Evolutionary conservation across 1,140 invertebrate species (phyloP).

Genomic region (Nylanderia fulva): DNA sequence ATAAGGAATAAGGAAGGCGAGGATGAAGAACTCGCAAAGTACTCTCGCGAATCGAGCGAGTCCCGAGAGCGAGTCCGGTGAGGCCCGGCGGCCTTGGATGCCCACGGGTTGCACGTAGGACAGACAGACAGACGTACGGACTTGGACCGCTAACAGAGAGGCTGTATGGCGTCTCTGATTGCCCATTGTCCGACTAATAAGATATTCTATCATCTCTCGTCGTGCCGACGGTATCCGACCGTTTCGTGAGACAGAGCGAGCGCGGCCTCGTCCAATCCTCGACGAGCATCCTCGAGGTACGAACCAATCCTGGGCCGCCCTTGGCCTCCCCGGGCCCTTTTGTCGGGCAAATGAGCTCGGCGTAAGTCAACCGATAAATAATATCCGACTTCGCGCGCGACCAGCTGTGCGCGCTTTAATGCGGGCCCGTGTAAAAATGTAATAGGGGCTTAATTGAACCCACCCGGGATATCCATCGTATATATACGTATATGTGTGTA

Average conservation of each 20-base stretch:
- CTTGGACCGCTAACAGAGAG: slow-evolving; percentile 79
- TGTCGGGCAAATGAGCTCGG: slow-evolving; percentile 78
- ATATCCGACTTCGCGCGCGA: slow-evolving; percentile 75
- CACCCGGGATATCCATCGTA: slow-evolving; percentile 68
- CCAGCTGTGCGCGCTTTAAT: slow-evolving; percentile 79
- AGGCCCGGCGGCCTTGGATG: slow-evolving; percentile 69
- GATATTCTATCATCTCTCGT: slow-evolving; percentile 82
- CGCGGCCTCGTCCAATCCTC: slow-evolving; percentile 74
- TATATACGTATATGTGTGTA: slow-evolving; percentile 56
- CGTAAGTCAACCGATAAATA: slow-evolving; percentile 83
- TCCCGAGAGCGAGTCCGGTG: slow-evolving; percentile 12
- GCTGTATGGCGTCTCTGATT: slow-evolving; percentile 83
- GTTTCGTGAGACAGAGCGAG: slow-evolving; percentile 66
- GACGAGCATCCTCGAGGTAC: slow-evolving; percentile 69
- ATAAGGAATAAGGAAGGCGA: slow-evolving; percentile 12
- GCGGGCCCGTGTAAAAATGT: slow-evolving; percentile 77
- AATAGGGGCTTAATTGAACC: slow-evolving; percentile 80
- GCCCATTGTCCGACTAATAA: slow-evolving; percentile 85
- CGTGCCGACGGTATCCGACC: slow-evolving; percentile 70
- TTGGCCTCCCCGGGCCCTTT: slow-evolving; percentile 59
- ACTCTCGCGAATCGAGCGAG: slow-evolving; percentile 13
- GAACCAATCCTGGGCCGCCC: slow-evolving; percentile 72
- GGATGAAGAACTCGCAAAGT: slow-evolving; percentile 10
- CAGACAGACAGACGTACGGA: slow-evolving; percentile 65
- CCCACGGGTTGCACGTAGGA: slow-evolving; percentile 64